A percentile compares a stretch with the other conserved stretches of the same genome.
phyloP scores from a whole-genome alignment of 53 echinoderm and acorn worm genomes.

The Holothuria leucospilota region DNA sequence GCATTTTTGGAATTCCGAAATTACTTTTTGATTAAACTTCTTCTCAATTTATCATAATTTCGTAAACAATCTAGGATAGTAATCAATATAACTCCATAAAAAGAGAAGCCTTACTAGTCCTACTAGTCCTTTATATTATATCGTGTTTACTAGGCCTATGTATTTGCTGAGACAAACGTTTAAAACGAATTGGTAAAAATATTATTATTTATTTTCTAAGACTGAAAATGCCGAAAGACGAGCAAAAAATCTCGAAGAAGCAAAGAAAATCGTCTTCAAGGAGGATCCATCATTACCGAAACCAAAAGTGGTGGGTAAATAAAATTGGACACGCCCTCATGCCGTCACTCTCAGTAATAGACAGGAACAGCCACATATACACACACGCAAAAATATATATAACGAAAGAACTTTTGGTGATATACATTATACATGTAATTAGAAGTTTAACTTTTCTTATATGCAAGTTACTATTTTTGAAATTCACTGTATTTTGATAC shows the following conservation, averaged over 20 bases:
- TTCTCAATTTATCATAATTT: too few relatives aligned
- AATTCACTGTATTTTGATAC: too few relatives aligned
- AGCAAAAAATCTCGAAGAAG: conserved; percentile 79
- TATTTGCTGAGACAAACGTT: background rate
- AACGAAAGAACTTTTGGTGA: too few relatives aligned
- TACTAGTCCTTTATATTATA: too few relatives aligned
- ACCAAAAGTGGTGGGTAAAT: conserved; percentile 58
- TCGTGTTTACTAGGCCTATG: background rate
- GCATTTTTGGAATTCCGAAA: conserved; percentile 26
- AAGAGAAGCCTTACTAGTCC: background rate
- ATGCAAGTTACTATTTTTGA: background rate
- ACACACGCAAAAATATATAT: background rate
- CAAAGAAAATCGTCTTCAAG: conserved; percentile 72
- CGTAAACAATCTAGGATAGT: too few relatives aligned
- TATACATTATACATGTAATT: background rate
- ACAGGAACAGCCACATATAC: background rate
- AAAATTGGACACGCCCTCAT: background rate
- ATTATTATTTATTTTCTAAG: conserved; percentile 33
- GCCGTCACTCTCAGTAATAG: background rate
- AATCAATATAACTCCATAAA: too few relatives aligned
- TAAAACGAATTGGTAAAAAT: too few relatives aligned
- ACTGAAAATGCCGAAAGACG: conserved; percentile 78
- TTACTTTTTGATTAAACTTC: too few relatives aligned
- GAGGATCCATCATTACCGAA: conserved; percentile 66
- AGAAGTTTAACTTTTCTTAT: background rate